Conservation (phyloP, 2,113 vertebrate species). For the Mirza zaza region DNA sequence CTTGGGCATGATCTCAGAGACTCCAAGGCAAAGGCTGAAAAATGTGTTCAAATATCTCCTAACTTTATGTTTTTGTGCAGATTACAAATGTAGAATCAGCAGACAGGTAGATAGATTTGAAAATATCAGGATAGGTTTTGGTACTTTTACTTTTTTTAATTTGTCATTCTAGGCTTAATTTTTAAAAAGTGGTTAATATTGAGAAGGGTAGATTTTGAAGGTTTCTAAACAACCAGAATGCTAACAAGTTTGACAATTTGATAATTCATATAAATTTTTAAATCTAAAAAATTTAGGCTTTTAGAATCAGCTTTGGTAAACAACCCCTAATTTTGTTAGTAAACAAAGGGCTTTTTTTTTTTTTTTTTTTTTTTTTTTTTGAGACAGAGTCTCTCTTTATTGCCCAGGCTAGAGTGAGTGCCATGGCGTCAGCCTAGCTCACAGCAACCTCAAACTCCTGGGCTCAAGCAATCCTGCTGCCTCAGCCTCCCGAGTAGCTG, state of each 20-base stretch:
- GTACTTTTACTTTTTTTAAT: neutral
- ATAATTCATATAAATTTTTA: conserved; percentile 75
- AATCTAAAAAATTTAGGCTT: conserved; percentile 54
- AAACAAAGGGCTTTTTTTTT: too few species aligned
- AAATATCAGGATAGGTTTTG: neutral
- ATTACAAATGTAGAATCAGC: neutral
- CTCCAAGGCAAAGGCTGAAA: neutral
- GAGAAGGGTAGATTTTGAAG: conserved; percentile 65
- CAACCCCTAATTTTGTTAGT: conserved; percentile 41
- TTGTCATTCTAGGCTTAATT: neutral
- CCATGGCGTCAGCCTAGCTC: too few species aligned
- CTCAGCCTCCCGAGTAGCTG: too few species aligned
- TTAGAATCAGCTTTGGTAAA: conserved; percentile 59
- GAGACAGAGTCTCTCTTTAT: too few species aligned
- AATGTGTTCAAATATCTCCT: neutral
- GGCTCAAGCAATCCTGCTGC: too few species aligned
- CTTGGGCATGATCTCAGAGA: neutral
- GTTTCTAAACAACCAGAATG: conserved; percentile 72
- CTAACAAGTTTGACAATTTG: conserved; percentile 72
- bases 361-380: too few species aligned
- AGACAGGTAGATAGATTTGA: neutral
- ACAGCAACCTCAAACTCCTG: too few species aligned
- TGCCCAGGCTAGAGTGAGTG: too few species aligned
- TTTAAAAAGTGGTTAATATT: neutral
- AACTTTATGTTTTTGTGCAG: neutral